Percentiles rank a stretch among this genome's conserved stretches.
Conservation (phyloP, 2,888 invertebrate genomes). For the Drosophila mettleri region DNA sequence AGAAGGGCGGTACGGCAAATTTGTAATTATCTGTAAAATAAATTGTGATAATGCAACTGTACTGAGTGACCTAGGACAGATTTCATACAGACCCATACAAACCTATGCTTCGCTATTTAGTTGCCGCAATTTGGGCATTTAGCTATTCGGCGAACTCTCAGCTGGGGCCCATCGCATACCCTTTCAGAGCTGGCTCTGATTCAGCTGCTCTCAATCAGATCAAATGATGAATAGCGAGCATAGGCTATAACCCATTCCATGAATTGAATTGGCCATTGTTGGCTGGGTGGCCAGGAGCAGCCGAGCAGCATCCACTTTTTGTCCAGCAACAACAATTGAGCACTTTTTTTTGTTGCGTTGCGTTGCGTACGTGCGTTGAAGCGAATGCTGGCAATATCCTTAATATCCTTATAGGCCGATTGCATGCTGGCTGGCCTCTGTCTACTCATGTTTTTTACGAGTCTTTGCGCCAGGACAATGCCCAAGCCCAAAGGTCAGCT, state of each 20-base stretch:
- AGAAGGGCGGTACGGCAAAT: not conserved
- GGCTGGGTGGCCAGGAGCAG: conserved; percentile 48
- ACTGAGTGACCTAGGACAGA: no score
- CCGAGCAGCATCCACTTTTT: conserved; percentile 28
- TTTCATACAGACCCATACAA: no score
- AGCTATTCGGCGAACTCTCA: not conserved
- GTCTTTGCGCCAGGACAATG: conserved; percentile 78
- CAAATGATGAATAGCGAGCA: conserved; percentile 20
- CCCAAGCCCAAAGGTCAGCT: conserved; percentile 66
- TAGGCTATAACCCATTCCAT: conserved; percentile 48
- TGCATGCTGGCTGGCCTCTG: conserved; percentile 63
- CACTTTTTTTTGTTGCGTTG: conserved; percentile 1
- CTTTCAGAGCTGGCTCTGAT: conserved; percentile 16
- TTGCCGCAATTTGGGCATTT: not conserved
- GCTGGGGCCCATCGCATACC: not conserved
- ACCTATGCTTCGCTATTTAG: no score
- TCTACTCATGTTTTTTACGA: conserved; percentile 72
- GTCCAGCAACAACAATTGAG: conserved; percentile 27
- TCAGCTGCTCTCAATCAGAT: conserved; percentile 52
- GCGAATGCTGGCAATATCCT: conserved; percentile 52
- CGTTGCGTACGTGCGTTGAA: conserved; percentile 53
- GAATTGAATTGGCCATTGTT: conserved; percentile 26
- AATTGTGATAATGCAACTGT: no score
- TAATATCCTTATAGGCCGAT: conserved; percentile 69
- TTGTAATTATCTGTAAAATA: not conserved